These are phyloP conservation scores for Puffinus mauretanicus DNA, from an alignment of 2,113 vertebrate species.

Conservation along the genomic window DNA sequence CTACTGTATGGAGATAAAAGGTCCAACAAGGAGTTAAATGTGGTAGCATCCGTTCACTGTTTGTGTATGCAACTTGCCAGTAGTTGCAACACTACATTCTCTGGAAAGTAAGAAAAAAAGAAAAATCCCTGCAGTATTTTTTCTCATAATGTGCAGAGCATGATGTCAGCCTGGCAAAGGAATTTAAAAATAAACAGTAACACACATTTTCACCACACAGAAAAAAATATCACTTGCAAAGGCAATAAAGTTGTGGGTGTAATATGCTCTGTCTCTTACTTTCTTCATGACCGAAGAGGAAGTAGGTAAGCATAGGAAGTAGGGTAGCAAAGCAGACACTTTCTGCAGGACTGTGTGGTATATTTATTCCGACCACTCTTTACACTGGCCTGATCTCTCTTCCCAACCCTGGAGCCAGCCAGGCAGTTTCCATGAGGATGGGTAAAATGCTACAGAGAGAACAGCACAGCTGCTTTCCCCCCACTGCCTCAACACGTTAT, in stretches of 20 bases:
- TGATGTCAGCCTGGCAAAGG: constrained; percentile 39
- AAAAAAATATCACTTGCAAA: constrained; percentile 1
- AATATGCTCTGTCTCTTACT: not conserved
- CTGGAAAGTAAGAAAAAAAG: not conserved
- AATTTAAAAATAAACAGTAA: constrained; percentile 53
- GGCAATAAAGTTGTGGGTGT: not conserved
- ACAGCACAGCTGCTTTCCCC: not conserved
- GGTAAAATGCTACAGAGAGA: not conserved
- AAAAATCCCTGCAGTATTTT: constrained; percentile 27
- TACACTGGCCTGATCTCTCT: not conserved
- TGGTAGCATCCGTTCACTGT: not conserved
- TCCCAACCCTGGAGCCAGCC: not conserved
- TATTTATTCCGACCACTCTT: not conserved
- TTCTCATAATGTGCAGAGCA: constrained; percentile 22
- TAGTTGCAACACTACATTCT: constrained; percentile 48
- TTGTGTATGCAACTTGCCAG: constrained; percentile 19
- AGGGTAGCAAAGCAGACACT: not conserved
- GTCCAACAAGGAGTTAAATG: constrained; percentile 17
- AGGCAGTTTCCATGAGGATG: not conserved
- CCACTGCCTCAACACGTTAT: not conserved
- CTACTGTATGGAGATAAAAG: not conserved
- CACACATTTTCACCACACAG: constrained; percentile 27
- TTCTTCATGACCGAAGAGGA: not conserved
- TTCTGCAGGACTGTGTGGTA: not conserved
- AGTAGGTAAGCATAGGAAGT: not conserved